These are phyloP conservation scores for Aurelia coerulea DNA, from an alignment of 30 jellyfish, hydroid and myxozoan species.

Conservation along the genomic window DNA sequence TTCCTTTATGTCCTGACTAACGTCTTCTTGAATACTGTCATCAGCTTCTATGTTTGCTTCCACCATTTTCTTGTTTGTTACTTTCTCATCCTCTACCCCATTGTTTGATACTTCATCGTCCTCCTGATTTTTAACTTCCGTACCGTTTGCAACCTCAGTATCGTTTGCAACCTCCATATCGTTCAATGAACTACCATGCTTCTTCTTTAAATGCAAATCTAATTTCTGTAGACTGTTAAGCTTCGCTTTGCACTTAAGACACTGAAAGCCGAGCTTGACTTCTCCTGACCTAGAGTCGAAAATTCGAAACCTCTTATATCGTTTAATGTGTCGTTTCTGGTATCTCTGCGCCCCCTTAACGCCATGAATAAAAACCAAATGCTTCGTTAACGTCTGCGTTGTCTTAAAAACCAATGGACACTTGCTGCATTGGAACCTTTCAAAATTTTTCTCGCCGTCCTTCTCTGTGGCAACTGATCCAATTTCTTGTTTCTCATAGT, in stretches of 20 bases:
- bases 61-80: neutral
- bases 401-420: slow-evolving; percentile 20
- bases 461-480: neutral
- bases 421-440: slow-evolving; percentile 20
- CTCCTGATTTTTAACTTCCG: neutral
- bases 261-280: neutral
- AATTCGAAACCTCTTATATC: slow-evolving; percentile 27
- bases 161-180: neutral
- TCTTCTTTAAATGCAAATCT: slow-evolving; percentile 10
- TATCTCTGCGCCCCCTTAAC: neutral
- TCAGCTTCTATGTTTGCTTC: neutral
- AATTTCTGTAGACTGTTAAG: neutral
- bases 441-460: neutral
- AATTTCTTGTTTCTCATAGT: neutral
- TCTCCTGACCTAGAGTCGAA: neutral
- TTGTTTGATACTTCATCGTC: neutral
- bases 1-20: neutral
- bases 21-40: neutral
- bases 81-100: neutral
- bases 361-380: slow-evolving; percentile 27
- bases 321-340: slow-evolving; percentile 10
- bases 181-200: slow-evolving; percentile 11
- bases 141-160: neutral
- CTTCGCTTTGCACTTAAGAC: slow-evolving; percentile 31
- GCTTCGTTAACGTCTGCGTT: slow-evolving; percentile 12